These are phyloP conservation scores for Laticauda laticaudata DNA, from an alignment of 2,113 vertebrate species.

Conservation along the genomic window DNA sequence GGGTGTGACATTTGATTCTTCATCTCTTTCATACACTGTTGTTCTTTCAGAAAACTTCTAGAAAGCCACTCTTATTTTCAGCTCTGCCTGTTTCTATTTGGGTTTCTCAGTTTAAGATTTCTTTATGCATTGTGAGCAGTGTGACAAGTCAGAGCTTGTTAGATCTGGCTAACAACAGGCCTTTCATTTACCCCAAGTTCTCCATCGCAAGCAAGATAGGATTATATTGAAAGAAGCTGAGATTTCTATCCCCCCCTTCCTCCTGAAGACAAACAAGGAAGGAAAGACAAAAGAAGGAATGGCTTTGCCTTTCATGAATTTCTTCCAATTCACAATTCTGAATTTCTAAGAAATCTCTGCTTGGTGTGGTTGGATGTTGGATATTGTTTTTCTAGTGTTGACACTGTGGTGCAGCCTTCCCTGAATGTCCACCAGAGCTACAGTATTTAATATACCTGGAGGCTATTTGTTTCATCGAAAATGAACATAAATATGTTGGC, in stretches of 20 bases:
- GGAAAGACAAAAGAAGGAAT: not conserved
- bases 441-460: not conserved
- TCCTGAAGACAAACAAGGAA: not conserved
- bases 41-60: conserved; percentile 17
- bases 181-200: not conserved
- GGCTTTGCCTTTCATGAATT: not conserved
- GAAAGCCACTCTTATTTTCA: conserved; percentile 20
- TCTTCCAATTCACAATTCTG: not conserved
- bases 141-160: conserved; percentile 19
- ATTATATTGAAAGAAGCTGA: not conserved
- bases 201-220: not conserved
- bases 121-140: not conserved
- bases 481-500: not conserved
- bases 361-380: not conserved
- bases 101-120: not conserved
- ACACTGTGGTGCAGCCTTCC: not conserved
- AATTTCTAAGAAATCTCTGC: not conserved
- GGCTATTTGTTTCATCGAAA: not conserved
- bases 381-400: not conserved
- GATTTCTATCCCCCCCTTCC: not conserved
- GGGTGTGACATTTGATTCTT: conserved; percentile 2
- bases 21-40: not conserved
- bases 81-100: not conserved
- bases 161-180: conserved; percentile 5
- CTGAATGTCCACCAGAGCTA: not conserved